phyloP scores from a whole-genome alignment of 1,140 invertebrate species.

The Leptopilina clavipes region DNA sequence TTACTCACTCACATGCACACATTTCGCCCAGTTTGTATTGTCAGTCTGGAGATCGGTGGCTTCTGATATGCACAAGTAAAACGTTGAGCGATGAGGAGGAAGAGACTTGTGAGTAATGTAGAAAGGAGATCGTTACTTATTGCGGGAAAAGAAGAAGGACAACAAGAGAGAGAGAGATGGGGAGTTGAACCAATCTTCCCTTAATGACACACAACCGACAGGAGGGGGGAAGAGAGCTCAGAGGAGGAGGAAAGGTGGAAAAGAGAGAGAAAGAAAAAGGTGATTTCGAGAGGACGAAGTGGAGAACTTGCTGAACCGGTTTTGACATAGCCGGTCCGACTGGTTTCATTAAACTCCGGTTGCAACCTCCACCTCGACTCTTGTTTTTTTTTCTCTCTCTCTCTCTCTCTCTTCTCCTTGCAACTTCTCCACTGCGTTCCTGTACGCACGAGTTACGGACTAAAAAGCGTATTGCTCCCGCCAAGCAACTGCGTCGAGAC shows the following conservation, averaged over 20 bases:
- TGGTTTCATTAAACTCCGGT: constrained; percentile 72
- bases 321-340: constrained; percentile 60
- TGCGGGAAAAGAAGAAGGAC: constrained; percentile 27
- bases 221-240: constrained; percentile 33
- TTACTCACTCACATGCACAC: constrained; percentile 14
- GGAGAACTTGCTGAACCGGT: constrained; percentile 66
- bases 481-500: constrained; percentile 28
- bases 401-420: no score
- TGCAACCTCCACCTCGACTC: constrained; percentile 57
- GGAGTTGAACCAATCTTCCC: constrained; percentile 38
- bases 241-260: constrained; percentile 46
- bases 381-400: constrained; percentile 33
- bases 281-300: constrained; percentile 41
- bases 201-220: background rate
- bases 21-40: constrained; percentile 40
- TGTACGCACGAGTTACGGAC: constrained; percentile 43
- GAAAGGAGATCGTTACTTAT: constrained; percentile 37
- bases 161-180: constrained; percentile 32
- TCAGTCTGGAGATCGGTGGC: constrained; percentile 57
- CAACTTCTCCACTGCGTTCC: constrained; percentile 39
- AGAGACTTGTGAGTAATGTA: constrained; percentile 20
- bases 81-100: constrained; percentile 37
- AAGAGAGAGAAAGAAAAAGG: constrained; percentile 43
- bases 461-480: constrained; percentile 24
- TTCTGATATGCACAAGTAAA: constrained; percentile 52